These are phyloP conservation scores for Percopsis transmontana DNA, from an alignment of 2,113 vertebrate species.

Conservation along the genomic window DNA sequence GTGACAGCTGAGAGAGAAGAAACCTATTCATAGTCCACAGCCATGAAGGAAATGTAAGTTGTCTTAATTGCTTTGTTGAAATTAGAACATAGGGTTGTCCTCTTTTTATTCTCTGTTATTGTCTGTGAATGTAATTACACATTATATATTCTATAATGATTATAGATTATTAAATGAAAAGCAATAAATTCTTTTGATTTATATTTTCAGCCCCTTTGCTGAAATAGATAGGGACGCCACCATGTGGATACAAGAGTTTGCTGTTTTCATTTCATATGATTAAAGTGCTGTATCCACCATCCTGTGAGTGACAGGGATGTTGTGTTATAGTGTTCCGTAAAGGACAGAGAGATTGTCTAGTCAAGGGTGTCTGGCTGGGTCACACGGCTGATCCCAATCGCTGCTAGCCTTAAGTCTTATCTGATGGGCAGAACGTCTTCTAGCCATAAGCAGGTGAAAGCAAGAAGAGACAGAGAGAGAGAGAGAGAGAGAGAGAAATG, in stretches of 20 bases:
- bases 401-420: slow-evolving; percentile 43
- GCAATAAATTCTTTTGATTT: not conserved
- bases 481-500: slow-evolving; percentile 5
- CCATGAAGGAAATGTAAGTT: slow-evolving; percentile 82
- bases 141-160: no score
- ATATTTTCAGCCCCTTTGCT: not conserved
- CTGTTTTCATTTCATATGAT: not conserved
- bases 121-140: no score
- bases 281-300: not conserved
- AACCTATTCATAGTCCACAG: slow-evolving; percentile 59
- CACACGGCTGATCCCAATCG: slow-evolving; percentile 34
- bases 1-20: slow-evolving; percentile 71
- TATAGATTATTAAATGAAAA: not conserved
- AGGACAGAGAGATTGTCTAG: not conserved
- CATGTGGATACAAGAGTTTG: no score
- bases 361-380: slow-evolving; percentile 14
- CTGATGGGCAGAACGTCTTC: slow-evolving; percentile 18
- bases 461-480: slow-evolving; percentile 6
- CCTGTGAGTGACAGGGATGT: not conserved
- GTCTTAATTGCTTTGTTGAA: slow-evolving; percentile 21
- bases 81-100: not conserved
- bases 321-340: not conserved
- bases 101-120: slow-evolving; percentile 7
- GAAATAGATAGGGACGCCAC: not conserved
- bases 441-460: slow-evolving; percentile 46